Conservation (phyloP, 2,888 invertebrate species). For the Sinopyrophorus schimmeli region DNA sequence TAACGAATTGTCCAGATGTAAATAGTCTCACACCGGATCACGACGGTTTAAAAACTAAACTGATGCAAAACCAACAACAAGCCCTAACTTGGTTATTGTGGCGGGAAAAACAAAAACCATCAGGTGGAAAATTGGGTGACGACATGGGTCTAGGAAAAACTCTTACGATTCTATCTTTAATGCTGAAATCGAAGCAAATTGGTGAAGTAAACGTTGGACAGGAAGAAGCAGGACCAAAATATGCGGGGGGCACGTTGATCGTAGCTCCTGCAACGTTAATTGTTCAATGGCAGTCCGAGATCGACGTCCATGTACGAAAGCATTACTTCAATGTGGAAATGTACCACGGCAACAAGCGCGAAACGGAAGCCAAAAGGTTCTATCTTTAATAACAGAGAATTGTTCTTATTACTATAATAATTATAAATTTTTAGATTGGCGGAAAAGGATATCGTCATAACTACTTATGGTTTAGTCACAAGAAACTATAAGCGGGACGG, state of each 20-base stretch:
- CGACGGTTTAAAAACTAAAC: slow-evolving; percentile 62
- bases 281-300: slow-evolving; percentile 87
- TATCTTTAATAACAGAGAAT: no score
- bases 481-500: slow-evolving; percentile 64
- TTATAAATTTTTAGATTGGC: slow-evolving; percentile 58
- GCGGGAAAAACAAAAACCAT: slow-evolving; percentile 84
- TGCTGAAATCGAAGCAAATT: slow-evolving; percentile 64
- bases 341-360: slow-evolving; percentile 83
- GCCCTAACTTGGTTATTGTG: slow-evolving; percentile 88
- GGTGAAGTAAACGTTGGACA: no score
- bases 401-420: neutral
- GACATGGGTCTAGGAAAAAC: slow-evolving; percentile 87
- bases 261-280: slow-evolving; percentile 91
- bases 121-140: slow-evolving; percentile 81
- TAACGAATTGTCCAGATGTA: slow-evolving; percentile 69
- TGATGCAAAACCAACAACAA: slow-evolving; percentile 84
- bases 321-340: slow-evolving; percentile 67
- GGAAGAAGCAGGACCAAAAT: slow-evolving; percentile 34
- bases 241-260: slow-evolving; percentile 76
- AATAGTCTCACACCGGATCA: slow-evolving; percentile 64
- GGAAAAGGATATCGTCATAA: slow-evolving; percentile 79
- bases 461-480: slow-evolving; percentile 80
- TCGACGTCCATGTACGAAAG: slow-evolving; percentile 64
- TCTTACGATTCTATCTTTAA: slow-evolving; percentile 76
- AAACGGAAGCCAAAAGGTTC: slow-evolving; percentile 60